These are phyloP conservation scores for Pluvialis apricaria DNA, from an alignment of 2,113 vertebrate genomes.

Conservation along the genomic window DNA sequence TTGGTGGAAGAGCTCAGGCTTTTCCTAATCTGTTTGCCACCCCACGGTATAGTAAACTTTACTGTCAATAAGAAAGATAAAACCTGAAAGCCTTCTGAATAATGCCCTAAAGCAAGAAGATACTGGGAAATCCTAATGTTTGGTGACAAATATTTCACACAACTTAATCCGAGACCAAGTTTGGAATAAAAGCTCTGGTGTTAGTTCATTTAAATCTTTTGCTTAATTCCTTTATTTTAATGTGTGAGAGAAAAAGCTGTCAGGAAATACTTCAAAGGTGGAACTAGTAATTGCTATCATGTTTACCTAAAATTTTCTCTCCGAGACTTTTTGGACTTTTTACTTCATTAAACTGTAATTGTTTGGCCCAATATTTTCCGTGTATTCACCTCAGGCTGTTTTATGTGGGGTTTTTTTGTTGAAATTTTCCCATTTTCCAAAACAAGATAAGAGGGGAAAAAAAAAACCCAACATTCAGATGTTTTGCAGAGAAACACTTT, in stretches of 20 bases:
- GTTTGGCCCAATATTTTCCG: not conserved
- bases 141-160: slow-evolving; percentile 14
- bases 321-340: not conserved
- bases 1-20: slow-evolving; percentile 17
- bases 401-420: not conserved
- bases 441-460: not conserved
- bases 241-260: not conserved
- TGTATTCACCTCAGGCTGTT: not conserved
- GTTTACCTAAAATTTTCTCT: not conserved
- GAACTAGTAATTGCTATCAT: not conserved
- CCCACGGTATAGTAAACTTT: slow-evolving; percentile 40
- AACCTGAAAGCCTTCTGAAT: slow-evolving; percentile 18
- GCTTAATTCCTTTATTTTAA: not conserved
- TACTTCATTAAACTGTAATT: not conserved
- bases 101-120: slow-evolving; percentile 18
- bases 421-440: not conserved
- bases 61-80: slow-evolving; percentile 44
- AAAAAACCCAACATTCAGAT: not conserved
- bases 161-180: not conserved
- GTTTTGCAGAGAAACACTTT: not conserved
- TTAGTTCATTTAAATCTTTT: not conserved
- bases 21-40: slow-evolving; percentile 57
- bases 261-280: not conserved
- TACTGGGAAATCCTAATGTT: not conserved
- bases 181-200: not conserved